Percentiles rank a stretch among this genome's conserved stretches.
Evolutionary conservation across 2,113 vertebrate genomes (phyloP).

Genomic region (Cricetomys ansorgei): DNA sequence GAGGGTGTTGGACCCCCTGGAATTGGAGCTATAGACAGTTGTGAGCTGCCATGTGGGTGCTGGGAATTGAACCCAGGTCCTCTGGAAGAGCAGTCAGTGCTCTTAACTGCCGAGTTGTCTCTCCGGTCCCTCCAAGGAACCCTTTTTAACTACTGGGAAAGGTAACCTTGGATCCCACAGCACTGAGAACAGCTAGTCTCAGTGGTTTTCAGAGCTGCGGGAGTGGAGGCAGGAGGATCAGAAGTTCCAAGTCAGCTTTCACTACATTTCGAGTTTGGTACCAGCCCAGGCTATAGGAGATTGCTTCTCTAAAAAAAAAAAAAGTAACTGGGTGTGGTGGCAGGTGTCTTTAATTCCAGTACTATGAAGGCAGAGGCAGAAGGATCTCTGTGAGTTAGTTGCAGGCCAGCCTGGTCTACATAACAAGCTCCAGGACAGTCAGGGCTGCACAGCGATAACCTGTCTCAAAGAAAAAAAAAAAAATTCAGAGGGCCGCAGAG

Average conservation of each 20-base stretch:
- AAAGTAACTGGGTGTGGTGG: neutral
- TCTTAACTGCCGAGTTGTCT: too few species aligned
- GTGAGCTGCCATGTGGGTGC: too few species aligned
- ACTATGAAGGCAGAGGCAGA: neutral
- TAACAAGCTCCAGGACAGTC: neutral
- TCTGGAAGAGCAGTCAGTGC: too few species aligned
- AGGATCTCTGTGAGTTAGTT: neutral
- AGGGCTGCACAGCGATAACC: neutral
- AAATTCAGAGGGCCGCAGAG: neutral
- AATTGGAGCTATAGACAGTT: too few species aligned
- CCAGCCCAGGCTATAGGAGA: neutral
- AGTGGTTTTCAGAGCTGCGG: neutral
- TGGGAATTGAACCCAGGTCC: too few species aligned
- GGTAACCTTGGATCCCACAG: neutral
- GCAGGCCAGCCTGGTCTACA: neutral
- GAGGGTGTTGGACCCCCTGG: too few species aligned
- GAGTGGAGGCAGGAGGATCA: neutral
- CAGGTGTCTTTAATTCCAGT: neutral
- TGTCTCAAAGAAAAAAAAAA: neutral
- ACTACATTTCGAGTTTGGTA: neutral
- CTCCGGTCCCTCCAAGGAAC: too few species aligned
- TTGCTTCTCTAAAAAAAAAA: neutral
- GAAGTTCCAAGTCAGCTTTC: neutral
- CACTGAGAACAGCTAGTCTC: accelerated
- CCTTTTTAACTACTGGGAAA: neutral